These are phyloP conservation scores for Petrocephalus sullivani DNA, from an alignment of 2,797 vertebrate species.

Conservation along the genomic window DNA sequence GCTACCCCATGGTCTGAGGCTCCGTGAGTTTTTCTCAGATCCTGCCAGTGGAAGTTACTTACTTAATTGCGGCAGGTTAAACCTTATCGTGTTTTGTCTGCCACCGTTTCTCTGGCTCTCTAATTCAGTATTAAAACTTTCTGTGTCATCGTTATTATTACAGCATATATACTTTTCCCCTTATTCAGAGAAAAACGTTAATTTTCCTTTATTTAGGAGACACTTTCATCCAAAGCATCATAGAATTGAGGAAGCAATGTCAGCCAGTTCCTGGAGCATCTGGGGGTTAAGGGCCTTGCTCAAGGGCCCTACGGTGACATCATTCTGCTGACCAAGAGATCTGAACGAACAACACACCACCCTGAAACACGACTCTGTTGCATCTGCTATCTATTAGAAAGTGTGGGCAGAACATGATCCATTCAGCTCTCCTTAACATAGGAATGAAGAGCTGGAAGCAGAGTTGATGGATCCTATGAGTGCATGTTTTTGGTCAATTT, in stretches of 20 bases:
- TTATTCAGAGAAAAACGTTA: not conserved
- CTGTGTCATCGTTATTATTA: not conserved
- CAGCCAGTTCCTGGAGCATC: not conserved
- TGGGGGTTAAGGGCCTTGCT: not conserved
- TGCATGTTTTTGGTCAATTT: constrained; percentile 2
- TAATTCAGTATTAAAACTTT: not conserved
- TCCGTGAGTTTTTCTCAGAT: not conserved
- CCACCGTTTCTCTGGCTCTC: not conserved
- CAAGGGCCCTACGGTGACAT: not conserved
- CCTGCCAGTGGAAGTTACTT: not conserved
- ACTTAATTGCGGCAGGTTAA: not conserved
- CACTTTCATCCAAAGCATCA: not conserved
- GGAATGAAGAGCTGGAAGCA: not conserved
- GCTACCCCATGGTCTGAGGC: not conserved
- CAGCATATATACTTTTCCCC: not conserved
- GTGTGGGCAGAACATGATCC: not conserved
- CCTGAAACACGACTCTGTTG: not conserved
- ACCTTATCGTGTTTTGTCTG: not conserved
- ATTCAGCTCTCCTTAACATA: not conserved
- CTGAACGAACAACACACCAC: not conserved
- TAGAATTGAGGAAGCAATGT: not conserved
- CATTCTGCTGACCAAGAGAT: not conserved
- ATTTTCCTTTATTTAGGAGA: not conserved
- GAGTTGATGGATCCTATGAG: not conserved
- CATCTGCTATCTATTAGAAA: not conserved